phyloP scores from a whole-genome alignment of 2,888 invertebrate species.

The Adela reaumurella region DNA sequence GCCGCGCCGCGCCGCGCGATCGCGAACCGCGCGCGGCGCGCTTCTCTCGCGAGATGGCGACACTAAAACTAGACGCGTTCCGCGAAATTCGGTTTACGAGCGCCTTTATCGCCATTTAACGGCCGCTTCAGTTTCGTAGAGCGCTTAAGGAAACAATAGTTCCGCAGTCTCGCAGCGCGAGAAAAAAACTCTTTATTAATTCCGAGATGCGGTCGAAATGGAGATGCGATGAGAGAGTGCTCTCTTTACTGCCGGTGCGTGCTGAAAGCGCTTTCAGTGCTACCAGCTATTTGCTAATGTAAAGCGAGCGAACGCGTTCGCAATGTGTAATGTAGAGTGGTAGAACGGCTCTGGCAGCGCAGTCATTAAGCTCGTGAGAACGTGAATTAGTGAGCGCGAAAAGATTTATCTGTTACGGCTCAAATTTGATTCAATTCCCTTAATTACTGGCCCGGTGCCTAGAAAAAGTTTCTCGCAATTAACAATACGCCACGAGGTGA shows the following conservation, averaged over 20 bases:
- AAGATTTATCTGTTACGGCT: background rate
- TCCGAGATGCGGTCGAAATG: background rate
- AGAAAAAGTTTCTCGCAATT: slow-evolving; percentile 25
- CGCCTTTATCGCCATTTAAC: background rate
- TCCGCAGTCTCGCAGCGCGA: background rate
- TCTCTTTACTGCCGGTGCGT: no score
- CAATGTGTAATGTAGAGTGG: no score
- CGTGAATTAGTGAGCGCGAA: background rate
- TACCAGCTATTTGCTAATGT: no score
- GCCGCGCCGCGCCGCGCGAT: background rate
- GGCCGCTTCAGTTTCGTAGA: background rate
- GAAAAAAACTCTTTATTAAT: background rate
- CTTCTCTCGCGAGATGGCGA: background rate
- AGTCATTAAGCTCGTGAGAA: background rate
- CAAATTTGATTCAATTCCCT: background rate
- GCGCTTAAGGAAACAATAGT: background rate
- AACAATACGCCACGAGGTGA: slow-evolving; percentile 51
- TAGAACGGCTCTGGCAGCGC: no score
- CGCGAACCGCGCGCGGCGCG: background rate
- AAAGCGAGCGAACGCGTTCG: no score
- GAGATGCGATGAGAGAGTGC: no score
- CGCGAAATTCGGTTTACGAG: background rate
- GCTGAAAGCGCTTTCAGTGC: no score
- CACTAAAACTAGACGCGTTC: background rate
- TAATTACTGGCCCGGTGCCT: background rate